phyloP scores from a whole-genome alignment of 2,888 invertebrate species.

The Leptopilina myrica region DNA sequence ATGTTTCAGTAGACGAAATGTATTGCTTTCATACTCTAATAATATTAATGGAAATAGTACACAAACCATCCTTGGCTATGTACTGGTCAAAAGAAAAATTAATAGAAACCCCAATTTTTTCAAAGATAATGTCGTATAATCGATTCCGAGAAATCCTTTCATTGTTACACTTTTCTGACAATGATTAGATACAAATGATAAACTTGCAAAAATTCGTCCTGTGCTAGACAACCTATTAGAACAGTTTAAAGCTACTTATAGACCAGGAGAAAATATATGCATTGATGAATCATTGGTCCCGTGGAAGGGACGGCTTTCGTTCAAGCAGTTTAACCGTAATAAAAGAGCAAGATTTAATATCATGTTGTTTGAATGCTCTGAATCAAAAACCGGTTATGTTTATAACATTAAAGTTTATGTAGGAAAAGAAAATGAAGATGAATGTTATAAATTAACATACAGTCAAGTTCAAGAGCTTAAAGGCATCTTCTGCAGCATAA shows the following conservation, averaged over 20 bases:
- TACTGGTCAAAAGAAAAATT: background rate
- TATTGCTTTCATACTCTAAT: no score
- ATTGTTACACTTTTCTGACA: background rate
- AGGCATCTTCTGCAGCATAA: no score
- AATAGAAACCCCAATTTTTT: background rate
- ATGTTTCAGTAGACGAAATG: no score
- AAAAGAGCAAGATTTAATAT: background rate
- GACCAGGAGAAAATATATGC: background rate
- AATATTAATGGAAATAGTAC: background rate
- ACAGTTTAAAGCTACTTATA: background rate
- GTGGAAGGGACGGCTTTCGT: background rate
- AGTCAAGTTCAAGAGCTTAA: no score
- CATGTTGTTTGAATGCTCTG: background rate
- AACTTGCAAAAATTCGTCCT: background rate
- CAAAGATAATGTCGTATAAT: background rate
- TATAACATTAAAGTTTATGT: background rate
- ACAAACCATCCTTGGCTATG: background rate
- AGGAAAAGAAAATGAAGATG: constrained; percentile 30
- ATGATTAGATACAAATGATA: background rate
- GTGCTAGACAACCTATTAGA: background rate
- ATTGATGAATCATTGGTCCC: background rate
- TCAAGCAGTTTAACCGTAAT: background rate
- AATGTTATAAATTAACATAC: no score
- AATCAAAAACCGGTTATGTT: background rate
- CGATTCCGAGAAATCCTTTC: background rate